A percentile compares a stretch with the other conserved stretches of the same genome.
These are phyloP conservation scores for Xenopus borealis DNA, from an alignment of 2,113 vertebrate species.

Conservation along the genomic window DNA sequence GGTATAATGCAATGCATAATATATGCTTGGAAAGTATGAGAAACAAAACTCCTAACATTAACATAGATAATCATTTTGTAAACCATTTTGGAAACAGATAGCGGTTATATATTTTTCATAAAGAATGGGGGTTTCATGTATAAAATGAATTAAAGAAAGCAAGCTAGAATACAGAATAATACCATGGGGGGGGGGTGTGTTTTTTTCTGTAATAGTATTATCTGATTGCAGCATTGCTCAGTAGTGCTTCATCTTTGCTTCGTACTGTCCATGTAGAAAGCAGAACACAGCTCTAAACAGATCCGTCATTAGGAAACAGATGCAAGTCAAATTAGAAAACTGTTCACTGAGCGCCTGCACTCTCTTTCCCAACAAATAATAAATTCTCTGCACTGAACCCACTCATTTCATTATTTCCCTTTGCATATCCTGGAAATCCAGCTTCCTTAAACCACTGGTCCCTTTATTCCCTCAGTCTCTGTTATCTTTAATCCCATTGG, in stretches of 20 bases:
- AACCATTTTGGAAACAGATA: too few relatives aligned
- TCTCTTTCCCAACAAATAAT: constrained; percentile 3
- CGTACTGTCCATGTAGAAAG: background rate
- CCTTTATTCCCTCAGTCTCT: constrained; percentile 1
- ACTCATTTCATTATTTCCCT: background rate
- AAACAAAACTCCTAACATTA: too few relatives aligned
- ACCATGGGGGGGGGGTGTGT: background rate
- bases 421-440: constrained; percentile 17
- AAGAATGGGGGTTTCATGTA: background rate
- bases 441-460: background rate
- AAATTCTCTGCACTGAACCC: constrained; percentile 2
- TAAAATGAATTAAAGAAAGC: background rate
- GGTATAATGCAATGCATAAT: too few relatives aligned
- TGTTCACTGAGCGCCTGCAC: background rate
- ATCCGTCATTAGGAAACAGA: constrained; percentile 28
- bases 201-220: constrained; percentile 4
- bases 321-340: constrained; percentile 6
- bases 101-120: background rate
- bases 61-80: too few relatives aligned
- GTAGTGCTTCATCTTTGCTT: constrained; percentile 7
- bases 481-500: constrained; percentile 26
- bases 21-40: too few relatives aligned
- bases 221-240: constrained; percentile 1
- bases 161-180: background rate
- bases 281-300: constrained; percentile 21